These are phyloP conservation scores for Augiades crinisus DNA, from an alignment of 2,888 invertebrate species.

Conservation along the genomic window DNA sequence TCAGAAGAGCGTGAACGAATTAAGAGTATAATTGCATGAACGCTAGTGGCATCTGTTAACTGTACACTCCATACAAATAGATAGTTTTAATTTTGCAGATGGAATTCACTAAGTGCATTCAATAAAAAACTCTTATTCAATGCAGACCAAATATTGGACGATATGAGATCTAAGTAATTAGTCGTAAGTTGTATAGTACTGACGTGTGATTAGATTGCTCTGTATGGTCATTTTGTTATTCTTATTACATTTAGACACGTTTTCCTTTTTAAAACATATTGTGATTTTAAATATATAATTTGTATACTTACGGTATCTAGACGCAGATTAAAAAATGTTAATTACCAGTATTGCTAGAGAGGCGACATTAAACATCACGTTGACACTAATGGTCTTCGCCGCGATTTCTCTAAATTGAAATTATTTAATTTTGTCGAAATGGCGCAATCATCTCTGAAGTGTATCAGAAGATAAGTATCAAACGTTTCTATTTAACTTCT, in stretches of 20 bases:
- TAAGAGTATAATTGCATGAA: slow-evolving; percentile 75
- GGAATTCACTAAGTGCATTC: slow-evolving; percentile 55
- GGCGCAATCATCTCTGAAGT: slow-evolving; percentile 76
- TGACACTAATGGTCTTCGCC: slow-evolving; percentile 12
- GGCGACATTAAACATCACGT: no score
- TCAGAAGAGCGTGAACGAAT: slow-evolving; percentile 75
- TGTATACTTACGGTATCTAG: no score
- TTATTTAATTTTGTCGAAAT: slow-evolving; percentile 66
- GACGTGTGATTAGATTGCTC: slow-evolving; percentile 11
- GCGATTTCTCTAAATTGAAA: slow-evolving; percentile 22
- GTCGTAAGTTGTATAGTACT: slow-evolving; percentile 12
- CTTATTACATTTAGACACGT: neutral
- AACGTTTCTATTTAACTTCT: slow-evolving; percentile 81
- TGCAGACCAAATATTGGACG: slow-evolving; percentile 26
- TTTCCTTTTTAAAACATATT: no score
- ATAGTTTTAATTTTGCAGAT: slow-evolving; percentile 79
- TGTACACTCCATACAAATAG: slow-evolving; percentile 65
- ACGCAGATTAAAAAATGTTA: no score
- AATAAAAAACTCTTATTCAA: slow-evolving; percentile 33
- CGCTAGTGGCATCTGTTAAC: slow-evolving; percentile 75
- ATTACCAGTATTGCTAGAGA: no score
- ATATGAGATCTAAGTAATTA: slow-evolving; percentile 30
- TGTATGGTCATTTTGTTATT: slow-evolving; percentile 3
- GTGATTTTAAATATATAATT: no score
- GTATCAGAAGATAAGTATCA: slow-evolving; percentile 80